These are phyloP conservation scores for Temnopleurus reevesii DNA, from an alignment of 53 echinoderm and acorn worm genomes.

Conservation along the genomic window DNA sequence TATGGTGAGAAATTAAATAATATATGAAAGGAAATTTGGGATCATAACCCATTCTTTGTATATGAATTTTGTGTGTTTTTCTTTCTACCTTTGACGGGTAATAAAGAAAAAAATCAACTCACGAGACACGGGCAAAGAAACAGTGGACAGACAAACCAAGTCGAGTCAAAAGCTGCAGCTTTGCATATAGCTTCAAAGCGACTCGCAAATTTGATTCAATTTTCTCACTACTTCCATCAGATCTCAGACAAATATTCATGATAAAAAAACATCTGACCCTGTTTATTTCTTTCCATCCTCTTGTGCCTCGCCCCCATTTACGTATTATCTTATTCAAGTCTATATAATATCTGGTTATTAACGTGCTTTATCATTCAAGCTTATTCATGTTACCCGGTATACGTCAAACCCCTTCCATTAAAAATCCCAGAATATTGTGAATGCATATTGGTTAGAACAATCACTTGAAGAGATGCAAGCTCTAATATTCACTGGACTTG, in stretches of 20 bases:
- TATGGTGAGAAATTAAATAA: no score
- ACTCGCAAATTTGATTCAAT: conserved; percentile 25
- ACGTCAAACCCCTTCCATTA: not conserved
- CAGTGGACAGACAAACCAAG: not conserved
- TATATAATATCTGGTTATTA: not conserved
- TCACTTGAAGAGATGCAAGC: not conserved
- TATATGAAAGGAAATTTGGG: no score
- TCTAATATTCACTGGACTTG: not conserved
- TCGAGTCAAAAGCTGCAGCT: not conserved
- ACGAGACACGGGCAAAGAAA: not conserved
- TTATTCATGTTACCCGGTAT: not conserved
- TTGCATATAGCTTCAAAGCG: not conserved
- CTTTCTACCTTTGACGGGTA: no score
- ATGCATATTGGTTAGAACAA: not conserved
- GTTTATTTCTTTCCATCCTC: not conserved
- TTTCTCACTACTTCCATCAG: not conserved
- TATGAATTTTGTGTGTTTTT: no score
- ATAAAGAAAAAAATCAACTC: no score
- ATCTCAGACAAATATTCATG: not conserved
- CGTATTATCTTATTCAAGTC: not conserved
- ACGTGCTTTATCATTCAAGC: not conserved
- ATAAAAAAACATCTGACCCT: conserved; percentile 27
- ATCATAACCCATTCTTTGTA: no score
- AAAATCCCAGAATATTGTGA: not conserved
- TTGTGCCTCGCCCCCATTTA: not conserved